Evolutionary conservation across 2,797 vertebrate species (phyloP).

Genomic region (Octomys mimax): DNA sequence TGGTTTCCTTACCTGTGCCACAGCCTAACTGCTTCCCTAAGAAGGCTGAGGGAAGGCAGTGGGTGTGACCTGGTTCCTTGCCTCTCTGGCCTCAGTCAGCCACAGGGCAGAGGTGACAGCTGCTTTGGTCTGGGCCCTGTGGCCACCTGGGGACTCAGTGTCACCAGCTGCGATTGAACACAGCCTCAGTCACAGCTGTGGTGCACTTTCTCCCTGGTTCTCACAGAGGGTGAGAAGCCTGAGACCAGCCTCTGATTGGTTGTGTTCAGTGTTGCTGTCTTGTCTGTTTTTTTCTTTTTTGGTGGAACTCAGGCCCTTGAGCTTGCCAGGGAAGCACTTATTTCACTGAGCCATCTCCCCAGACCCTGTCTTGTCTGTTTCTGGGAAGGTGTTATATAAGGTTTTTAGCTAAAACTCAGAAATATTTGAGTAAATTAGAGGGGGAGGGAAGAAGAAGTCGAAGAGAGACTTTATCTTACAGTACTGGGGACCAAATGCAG

Average conservation of each 20-base stretch:
- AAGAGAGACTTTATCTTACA: background rate
- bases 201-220: background rate
- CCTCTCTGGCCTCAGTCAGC: background rate
- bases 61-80: background rate
- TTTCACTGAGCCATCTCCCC: too few relatives aligned
- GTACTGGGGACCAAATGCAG: background rate
- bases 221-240: background rate
- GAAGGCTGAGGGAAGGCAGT: background rate
- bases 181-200: background rate
- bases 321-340: too few relatives aligned
- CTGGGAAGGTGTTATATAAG: background rate
- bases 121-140: background rate
- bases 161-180: background rate
- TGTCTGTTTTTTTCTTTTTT: background rate
- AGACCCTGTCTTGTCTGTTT: background rate
- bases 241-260: constrained; percentile 7
- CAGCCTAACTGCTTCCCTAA: background rate
- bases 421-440: background rate
- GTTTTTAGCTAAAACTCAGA: background rate
- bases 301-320: too few relatives aligned
- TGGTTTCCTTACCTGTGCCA: background rate
- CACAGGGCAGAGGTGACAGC: background rate
- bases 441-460: background rate
- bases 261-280: background rate
- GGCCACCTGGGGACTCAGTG: background rate